Conservation (phyloP, 2,888 invertebrate species). For the Argyra leucocephala region DNA sequence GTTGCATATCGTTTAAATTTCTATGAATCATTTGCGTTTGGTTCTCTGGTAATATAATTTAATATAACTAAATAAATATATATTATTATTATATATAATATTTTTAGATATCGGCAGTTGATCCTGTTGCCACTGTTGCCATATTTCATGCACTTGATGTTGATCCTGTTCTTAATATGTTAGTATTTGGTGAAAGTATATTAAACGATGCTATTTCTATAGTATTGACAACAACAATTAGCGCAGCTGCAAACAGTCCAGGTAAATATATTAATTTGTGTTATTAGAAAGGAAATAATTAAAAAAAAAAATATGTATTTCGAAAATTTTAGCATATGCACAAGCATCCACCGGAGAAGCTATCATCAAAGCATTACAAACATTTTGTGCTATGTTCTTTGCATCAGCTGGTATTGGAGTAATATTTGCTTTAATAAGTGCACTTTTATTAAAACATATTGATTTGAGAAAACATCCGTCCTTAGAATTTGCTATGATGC, state of each 20-base stretch:
- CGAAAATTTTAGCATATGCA: slow-evolving; percentile 41
- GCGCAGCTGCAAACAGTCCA: slow-evolving; percentile 60
- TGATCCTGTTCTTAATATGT: slow-evolving; percentile 96
- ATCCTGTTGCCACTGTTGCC: slow-evolving; percentile 97
- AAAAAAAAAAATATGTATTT: slow-evolving; percentile 21
- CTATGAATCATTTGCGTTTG: slow-evolving; percentile 97
- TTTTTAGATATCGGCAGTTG: slow-evolving; percentile 86
- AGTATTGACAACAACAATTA: slow-evolving; percentile 84
- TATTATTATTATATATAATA: slow-evolving; percentile 19
- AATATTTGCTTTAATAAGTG: slow-evolving; percentile 85
- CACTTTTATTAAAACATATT: slow-evolving; percentile 85
- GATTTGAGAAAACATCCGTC: slow-evolving; percentile 96
- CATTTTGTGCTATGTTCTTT: slow-evolving; percentile 95
- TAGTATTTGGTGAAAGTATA: slow-evolving; percentile 78
- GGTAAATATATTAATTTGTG: slow-evolving; percentile 15
- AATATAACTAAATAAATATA: background rate
- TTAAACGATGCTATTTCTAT: slow-evolving; percentile 98
- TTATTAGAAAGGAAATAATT: too few relatives aligned
- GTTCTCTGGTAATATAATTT: slow-evolving; percentile 54
- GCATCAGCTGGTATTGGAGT: slow-evolving; percentile 96
- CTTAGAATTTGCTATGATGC: slow-evolving; percentile 94
- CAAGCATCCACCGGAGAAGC: slow-evolving; percentile 62
- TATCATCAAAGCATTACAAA: slow-evolving; percentile 74
- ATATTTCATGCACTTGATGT: slow-evolving; percentile 97
- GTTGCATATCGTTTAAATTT: slow-evolving; percentile 87